Conservation (phyloP, 2,113 vertebrate genomes). For the Piaya cayana region DNA sequence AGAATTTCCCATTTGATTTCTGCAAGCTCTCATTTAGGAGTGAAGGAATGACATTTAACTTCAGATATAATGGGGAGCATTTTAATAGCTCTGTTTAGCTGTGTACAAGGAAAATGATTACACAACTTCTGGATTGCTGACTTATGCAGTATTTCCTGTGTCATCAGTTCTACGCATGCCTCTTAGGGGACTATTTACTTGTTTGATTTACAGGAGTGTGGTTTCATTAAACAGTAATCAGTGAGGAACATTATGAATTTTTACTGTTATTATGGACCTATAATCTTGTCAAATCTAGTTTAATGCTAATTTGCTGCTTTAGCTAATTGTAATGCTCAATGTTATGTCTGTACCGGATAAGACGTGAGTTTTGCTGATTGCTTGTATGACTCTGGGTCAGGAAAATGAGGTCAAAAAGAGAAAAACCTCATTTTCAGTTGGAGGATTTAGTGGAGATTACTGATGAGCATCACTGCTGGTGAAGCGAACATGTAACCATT, state of each 20-base stretch:
- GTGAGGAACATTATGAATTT: background rate
- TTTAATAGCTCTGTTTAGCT: background rate
- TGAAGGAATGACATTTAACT: background rate
- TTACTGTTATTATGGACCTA: background rate
- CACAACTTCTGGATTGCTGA: background rate
- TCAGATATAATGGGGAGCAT: background rate
- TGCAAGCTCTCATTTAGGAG: background rate
- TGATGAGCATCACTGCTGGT: background rate
- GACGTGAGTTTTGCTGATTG: conserved; percentile 15
- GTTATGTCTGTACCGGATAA: background rate
- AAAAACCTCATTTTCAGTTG: background rate
- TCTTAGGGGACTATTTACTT: background rate
- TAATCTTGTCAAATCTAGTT: background rate
- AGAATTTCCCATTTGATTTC: background rate
- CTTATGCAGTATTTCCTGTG: background rate
- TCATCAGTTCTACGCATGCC: fast-evolving
- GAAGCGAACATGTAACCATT: background rate
- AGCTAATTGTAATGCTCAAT: background rate
- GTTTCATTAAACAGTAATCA: background rate
- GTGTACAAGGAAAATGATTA: background rate
- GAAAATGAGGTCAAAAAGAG: conserved; percentile 41
- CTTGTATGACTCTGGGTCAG: background rate
- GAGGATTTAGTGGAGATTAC: conserved; percentile 35
- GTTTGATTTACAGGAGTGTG: background rate
- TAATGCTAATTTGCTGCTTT: background rate